Conservation (phyloP, 1,140 invertebrate species). For the Drosophila fuyamai region DNA sequence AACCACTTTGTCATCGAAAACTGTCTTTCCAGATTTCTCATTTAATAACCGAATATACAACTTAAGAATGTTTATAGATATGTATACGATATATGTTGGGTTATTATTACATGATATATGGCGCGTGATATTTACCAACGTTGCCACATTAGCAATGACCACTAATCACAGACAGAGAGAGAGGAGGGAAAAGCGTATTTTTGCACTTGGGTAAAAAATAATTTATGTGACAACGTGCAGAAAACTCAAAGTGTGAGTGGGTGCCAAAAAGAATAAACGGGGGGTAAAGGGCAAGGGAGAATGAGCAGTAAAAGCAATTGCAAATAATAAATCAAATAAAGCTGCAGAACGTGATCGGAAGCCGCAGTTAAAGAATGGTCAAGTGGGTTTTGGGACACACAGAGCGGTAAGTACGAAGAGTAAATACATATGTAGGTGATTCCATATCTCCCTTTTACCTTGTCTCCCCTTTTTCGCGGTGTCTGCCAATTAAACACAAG, state of each 20-base stretch:
- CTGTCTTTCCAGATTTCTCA: not conserved
- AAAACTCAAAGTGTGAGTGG: conserved; percentile 21
- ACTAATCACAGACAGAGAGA: conserved; percentile 51
- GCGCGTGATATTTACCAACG: conserved; percentile 59
- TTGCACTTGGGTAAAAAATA: conserved; percentile 37
- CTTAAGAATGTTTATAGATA: conserved; percentile 5
- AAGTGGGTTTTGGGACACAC: conserved; percentile 27
- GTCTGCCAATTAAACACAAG: conserved; percentile 34
- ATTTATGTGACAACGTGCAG: conserved; percentile 72
- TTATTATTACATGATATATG: conserved; percentile 60
- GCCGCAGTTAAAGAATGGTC: conserved; percentile 43
- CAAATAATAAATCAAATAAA: conserved; percentile 73
- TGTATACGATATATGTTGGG: conserved; percentile 6
- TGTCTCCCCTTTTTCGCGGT: not conserved
- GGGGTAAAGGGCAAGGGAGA: not conserved
- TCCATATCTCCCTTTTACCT: not conserved
- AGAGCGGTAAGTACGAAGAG: conserved; percentile 16
- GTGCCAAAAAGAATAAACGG: conserved; percentile 5
- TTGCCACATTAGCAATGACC: conserved; percentile 65
- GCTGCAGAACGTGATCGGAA: conserved; percentile 71
- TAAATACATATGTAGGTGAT: conserved; percentile 10
- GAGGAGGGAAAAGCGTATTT: conserved; percentile 15
- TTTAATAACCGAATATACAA: not conserved
- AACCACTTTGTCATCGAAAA: not conserved
- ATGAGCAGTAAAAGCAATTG: conserved; percentile 40